Base-by-base conservation (phyloP, 2,113 vertebrate genomes). In the Pardalotus punctatus region DNA sequence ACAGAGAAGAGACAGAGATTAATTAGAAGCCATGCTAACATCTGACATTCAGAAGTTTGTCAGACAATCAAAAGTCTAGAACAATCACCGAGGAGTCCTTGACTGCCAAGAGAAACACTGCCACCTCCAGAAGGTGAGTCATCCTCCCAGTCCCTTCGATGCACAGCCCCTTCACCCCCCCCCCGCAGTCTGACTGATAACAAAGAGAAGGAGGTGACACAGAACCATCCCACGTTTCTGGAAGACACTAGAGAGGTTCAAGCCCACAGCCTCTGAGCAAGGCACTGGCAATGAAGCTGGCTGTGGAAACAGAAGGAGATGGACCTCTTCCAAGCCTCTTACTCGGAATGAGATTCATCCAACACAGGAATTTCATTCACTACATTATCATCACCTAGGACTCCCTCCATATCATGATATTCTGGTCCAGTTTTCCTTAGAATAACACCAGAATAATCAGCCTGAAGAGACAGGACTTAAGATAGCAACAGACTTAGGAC, bases 91-190 rank as follows among this genome's bases (percentile, higher is more conserved):
- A 74, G 48, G 54, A 72, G 10, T 14, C 20, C 31, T 61, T 0
- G 0, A 36, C 33, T 62, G 67, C 38, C 50, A 65, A 51, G 23
- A 70, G 31, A 57, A 62, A 65, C 27, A n/a, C 13, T 38, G 78
- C 14, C 69, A 78, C 29, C 31, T 84, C 64, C 56, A 54, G 33
- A 78, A 38, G 29, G 25, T 38, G 45, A 92, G 69, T 33, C 19
- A 61, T 16, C 43, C 61, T 81, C 28, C 78, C 22, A 21, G 64
- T 22, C 21, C 28, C 56, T 19, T 14, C 56, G 11, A 40, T 36
- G 33, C 42, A 70, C n/a, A 2, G 54, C 12, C 4, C 6, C 16
- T 5, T 1, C n/a, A n/a, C n/a, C n/a, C n/a, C n/a, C n/a, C 6
- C 9, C 8, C 35, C 19, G n/a, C 50, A 47, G 12, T 36, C 42